phyloP scores from a whole-genome alignment of 2,797 vertebrate genomes.

The Cheracebus regulus region DNA sequence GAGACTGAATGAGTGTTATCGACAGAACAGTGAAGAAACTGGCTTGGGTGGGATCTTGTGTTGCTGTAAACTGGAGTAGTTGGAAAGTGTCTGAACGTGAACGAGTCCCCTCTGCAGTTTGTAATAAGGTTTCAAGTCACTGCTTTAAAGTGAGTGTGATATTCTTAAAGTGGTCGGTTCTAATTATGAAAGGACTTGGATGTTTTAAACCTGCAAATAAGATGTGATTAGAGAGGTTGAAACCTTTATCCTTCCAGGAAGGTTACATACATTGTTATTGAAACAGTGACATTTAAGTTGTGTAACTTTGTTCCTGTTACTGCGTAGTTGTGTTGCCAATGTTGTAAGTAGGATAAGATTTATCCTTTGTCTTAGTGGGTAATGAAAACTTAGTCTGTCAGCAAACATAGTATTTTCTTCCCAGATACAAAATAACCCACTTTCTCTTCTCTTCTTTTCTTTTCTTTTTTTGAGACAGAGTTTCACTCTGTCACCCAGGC shows the following conservation, averaged over 20 bases:
- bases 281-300: background rate
- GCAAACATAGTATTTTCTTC: constrained; percentile 66
- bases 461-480: too few relatives aligned
- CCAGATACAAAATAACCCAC: background rate
- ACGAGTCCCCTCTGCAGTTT: background rate
- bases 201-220: constrained; percentile 47
- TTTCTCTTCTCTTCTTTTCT: too few relatives aligned
- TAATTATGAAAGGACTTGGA: constrained; percentile 21
- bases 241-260: background rate
- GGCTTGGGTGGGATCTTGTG: background rate
- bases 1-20: background rate
- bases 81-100: background rate
- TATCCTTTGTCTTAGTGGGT: constrained; percentile 58
- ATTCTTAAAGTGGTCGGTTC: background rate
- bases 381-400: constrained; percentile 66
- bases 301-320: background rate
- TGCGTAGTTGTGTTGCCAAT: background rate
- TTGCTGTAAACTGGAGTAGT: background rate
- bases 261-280: background rate
- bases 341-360: constrained; percentile 40
- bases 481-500: too few relatives aligned
- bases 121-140: background rate
- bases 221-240: background rate
- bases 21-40: background rate
- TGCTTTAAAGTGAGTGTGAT: background rate